phyloP scores from a whole-genome alignment of 1,140 invertebrate species.

The Aleiodes sp. region DNA sequence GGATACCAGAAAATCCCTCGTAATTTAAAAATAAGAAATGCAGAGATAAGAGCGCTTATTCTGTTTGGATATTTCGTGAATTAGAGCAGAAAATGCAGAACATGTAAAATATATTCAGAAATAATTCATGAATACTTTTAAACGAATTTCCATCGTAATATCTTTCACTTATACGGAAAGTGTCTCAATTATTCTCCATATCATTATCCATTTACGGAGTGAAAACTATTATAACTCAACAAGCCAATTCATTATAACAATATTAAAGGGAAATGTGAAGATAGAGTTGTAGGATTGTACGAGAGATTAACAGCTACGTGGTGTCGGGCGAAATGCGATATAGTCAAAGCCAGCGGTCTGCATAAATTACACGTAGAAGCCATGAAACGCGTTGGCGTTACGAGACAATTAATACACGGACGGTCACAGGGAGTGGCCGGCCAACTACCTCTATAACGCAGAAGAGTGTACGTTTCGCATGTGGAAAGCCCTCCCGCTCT shows the following conservation, averaged over 20 bases:
- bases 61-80: background rate
- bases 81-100: background rate
- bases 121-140: too few relatives aligned
- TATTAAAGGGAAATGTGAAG: too few relatives aligned
- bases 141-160: too few relatives aligned
- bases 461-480: slow-evolving; percentile 6
- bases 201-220: too few relatives aligned
- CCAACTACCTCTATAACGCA: background rate
- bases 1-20: background rate
- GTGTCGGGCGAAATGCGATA: slow-evolving; percentile 23
- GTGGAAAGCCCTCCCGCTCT: slow-evolving; percentile 19
- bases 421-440: slow-evolving; percentile 19
- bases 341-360: slow-evolving; percentile 36
- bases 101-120: background rate
- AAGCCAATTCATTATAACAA: too few relatives aligned
- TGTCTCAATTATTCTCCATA: too few relatives aligned
- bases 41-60: background rate
- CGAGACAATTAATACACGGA: slow-evolving; percentile 42
- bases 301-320: slow-evolving; percentile 21
- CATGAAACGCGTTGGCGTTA: slow-evolving; percentile 37
- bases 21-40: slow-evolving; percentile 1
- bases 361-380: slow-evolving; percentile 35
- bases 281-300: background rate
- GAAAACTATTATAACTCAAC: too few relatives aligned
- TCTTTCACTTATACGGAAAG: too few relatives aligned